A percentile compares a stretch with the other conserved stretches of the same genome.
These are phyloP conservation scores for Rissa tridactyla DNA, from an alignment of 2,113 vertebrate species.

Conservation along the genomic window DNA sequence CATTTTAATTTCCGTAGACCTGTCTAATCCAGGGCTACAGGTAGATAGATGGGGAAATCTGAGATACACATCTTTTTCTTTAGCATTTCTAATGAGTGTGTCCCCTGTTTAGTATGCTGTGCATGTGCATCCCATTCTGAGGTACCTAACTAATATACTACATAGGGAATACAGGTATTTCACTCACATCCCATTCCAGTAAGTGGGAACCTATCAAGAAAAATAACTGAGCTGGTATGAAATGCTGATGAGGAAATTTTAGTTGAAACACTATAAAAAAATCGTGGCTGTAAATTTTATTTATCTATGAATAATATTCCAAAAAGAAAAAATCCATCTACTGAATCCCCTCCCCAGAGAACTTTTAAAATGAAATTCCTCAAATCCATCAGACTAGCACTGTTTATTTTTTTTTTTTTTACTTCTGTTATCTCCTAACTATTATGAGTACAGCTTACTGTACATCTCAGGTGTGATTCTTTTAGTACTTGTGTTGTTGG, in stretches of 20 bases:
- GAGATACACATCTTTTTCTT: neutral
- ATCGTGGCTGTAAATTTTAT: neutral
- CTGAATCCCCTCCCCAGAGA: neutral
- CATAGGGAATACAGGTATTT: neutral
- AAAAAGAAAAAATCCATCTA: neutral
- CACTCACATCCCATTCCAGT: neutral
- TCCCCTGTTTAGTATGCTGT: neutral
- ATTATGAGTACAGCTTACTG: neutral
- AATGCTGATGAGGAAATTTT: neutral
- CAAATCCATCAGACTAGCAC: neutral
- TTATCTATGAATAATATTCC: neutral
- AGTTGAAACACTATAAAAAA: neutral
- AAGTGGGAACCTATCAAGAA: neutral
- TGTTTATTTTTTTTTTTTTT: neutral
- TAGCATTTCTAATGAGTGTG: neutral
- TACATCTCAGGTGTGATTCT: neutral
- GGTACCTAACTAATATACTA: neutral
- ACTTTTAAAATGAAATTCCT: neutral
- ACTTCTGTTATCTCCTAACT: neutral
- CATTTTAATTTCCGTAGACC: neutral
- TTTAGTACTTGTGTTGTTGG: accelerated
- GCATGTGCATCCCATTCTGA: neutral
- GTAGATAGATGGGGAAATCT: neutral
- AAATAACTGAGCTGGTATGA: neutral
- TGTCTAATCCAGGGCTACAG: neutral